Percentiles rank a stretch among this genome's conserved stretches.
Conservation (phyloP, 2,797 vertebrate species). For the Streptopelia turtur region DNA sequence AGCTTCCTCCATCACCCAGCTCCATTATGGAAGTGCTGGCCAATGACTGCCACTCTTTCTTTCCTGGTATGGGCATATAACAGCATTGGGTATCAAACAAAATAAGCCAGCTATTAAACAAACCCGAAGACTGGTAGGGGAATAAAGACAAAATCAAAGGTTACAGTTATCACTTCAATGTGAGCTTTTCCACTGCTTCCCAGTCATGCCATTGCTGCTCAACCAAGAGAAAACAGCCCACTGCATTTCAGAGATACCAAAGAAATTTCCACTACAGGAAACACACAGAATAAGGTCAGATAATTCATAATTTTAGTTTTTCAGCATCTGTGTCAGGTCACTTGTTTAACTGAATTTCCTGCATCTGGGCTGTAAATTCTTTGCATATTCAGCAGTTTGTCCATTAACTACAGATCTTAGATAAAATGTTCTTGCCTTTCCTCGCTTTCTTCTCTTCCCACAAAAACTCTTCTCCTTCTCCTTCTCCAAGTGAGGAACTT, state of each 20-base stretch:
- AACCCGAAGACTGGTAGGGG: neutral
- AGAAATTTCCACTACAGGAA: constrained; percentile 5
- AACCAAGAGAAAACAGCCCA: neutral
- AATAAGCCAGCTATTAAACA: constrained; percentile 3
- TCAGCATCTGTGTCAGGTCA: neutral
- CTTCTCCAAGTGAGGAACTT: neutral
- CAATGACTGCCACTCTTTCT: neutral
- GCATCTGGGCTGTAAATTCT: neutral
- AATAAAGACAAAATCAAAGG: neutral
- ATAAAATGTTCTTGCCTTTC: neutral
- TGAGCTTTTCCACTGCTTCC: neutral
- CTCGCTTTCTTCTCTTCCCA: neutral
- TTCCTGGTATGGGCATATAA: neutral
- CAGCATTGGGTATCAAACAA: neutral
- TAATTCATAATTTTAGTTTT: neutral
- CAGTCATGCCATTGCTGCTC: neutral
- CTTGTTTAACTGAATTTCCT: neutral
- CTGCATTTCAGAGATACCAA: neutral
- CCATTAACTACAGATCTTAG: neutral
- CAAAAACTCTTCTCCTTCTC: neutral
- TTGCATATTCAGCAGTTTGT: neutral
- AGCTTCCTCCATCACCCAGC: neutral
- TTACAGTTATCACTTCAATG: neutral
- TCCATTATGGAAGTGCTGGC: neutral
- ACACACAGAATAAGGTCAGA: neutral